Conservation (phyloP, 2,113 vertebrate species). For the Passerina amoena region DNA sequence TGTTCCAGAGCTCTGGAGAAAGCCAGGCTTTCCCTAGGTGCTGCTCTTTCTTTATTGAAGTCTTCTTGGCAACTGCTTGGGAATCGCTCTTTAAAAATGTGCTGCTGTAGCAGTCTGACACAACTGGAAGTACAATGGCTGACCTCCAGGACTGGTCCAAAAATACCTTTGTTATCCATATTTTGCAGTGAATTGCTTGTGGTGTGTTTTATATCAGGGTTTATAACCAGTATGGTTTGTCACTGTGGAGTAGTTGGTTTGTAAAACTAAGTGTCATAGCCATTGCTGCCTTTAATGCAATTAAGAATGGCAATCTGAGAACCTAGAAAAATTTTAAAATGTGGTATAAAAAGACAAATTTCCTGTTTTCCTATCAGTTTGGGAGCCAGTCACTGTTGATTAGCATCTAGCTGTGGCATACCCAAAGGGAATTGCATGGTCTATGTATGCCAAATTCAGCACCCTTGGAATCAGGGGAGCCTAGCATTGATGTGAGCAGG, state of each 20-base stretch:
- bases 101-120: not conserved
- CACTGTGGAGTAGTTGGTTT: not conserved
- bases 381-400: not conserved
- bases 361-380: not conserved
- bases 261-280: not conserved
- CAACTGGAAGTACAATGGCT: not conserved
- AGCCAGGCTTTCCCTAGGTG: not conserved
- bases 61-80: not conserved
- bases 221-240: not conserved
- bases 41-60: not conserved
- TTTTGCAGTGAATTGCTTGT: not conserved
- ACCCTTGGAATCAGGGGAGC: not conserved
- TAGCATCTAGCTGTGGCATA: not conserved
- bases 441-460: fast-evolving
- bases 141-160: not conserved
- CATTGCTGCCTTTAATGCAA: not conserved
- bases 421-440: fast-evolving
- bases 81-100: constrained; percentile 4
- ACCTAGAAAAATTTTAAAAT: not conserved
- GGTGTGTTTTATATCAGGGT: not conserved
- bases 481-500: not conserved
- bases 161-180: not conserved
- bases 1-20: not conserved
- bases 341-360: not conserved
- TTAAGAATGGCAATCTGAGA: not conserved